Base-by-base conservation (phyloP, 2,113 vertebrate genomes). In the Cricetomys ansorgei region DNA sequence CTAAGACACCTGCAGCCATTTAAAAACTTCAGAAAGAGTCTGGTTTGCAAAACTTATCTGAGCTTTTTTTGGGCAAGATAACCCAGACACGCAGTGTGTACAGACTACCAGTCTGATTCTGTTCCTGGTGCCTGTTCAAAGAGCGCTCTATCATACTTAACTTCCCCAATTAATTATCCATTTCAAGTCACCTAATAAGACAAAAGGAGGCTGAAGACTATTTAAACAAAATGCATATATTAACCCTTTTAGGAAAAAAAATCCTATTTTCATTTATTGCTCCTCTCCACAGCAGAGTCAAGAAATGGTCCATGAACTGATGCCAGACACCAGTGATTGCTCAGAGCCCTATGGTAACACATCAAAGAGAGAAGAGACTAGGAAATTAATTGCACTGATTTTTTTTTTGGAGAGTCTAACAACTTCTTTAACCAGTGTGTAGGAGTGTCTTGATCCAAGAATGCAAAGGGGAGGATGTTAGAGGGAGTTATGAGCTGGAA, bases 311-410 rank as follows among this genome's bases (percentile, higher is more conserved):
- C 92, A 97, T 98, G 98, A 98, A 98, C 87, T 81, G 65, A 97
- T 62, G 89, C 95, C 97, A 98, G 96, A 89, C 37, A 79, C 90
- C 53, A 79, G 95, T 98, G 98, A 93, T 94, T 96, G 96, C 77
- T 94, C 95, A 97, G 95, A 96, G 95, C 96, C 97, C 23, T 88
- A 81, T 57, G 96, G 97, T 73, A 84, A 94, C 85, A 98, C 98
- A 98, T 99, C 98, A 98, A 98, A 99, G 98, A 94, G 95, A 96
- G 91, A 97, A 97, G 72, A 98, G 88, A 97, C 86, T 93, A 75
- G 94, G 97, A 98, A 98, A 98, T 98, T 98, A 98, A 98, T 98
- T 98, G 91, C 97, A 97, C 97, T 75, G 93, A 98, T 98, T 98
- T 98, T 97, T 59, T 81, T 98, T 98, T 97, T 97, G 97, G 96